Conservation (phyloP, 2,888 invertebrate species). For the Hirtodrosophila duncani region DNA sequence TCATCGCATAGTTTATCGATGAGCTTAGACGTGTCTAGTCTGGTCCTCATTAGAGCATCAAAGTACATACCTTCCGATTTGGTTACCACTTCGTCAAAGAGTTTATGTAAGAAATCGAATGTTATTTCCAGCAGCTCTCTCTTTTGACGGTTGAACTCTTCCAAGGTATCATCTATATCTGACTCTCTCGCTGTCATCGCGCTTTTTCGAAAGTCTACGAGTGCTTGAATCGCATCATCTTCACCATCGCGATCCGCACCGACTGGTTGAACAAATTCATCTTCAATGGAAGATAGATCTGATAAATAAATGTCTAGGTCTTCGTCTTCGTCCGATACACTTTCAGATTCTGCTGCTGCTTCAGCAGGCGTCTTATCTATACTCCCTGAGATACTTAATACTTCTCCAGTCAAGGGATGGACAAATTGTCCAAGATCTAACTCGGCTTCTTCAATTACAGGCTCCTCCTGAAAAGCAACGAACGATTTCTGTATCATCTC, state of each 20-base stretch:
- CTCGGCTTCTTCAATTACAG: too few species aligned
- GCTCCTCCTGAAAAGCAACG: too few species aligned
- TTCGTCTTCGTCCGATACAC: not conserved
- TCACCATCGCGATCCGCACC: too few species aligned
- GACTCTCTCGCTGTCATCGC: too few species aligned
- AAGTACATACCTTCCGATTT: conserved; percentile 32
- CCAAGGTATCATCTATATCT: not conserved
- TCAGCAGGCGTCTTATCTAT: not conserved
- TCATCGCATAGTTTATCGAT: conserved; percentile 9
- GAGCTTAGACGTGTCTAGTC: conserved; percentile 54
- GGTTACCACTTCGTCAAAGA: conserved; percentile 35
- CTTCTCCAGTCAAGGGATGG: conserved; percentile 29
- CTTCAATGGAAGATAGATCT: too few species aligned
- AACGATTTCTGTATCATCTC: too few species aligned
- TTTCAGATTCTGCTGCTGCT: too few species aligned
- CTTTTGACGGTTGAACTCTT: not conserved
- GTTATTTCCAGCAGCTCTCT: conserved; percentile 8
- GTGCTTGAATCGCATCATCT: too few species aligned
- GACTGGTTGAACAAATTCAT: too few species aligned
- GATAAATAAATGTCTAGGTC: too few species aligned
- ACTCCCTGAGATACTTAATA: not conserved
- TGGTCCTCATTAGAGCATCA: conserved; percentile 27
- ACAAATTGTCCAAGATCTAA: conserved; percentile 47
- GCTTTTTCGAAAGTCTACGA: too few species aligned
- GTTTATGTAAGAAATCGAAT: conserved; percentile 36